Conservation (phyloP, 2,888 invertebrate genomes). For the Chloroclysta siterata region DNA sequence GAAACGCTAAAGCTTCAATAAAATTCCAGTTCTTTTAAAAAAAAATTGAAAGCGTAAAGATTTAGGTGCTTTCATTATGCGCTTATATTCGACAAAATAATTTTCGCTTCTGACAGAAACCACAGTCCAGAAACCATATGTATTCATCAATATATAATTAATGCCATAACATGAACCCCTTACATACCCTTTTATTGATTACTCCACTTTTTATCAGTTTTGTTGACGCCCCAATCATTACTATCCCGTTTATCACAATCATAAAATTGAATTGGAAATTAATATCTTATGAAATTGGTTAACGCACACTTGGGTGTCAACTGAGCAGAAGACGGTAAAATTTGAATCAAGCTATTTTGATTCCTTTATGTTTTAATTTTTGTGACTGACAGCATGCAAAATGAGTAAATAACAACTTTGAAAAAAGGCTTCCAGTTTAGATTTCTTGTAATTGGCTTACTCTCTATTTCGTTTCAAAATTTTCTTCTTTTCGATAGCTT, state of each 20-base stretch:
- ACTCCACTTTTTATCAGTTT: conserved; percentile 29
- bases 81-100: conserved; percentile 27
- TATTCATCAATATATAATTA: not conserved
- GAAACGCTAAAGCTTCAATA: conserved; percentile 9
- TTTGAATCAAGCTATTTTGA: conserved; percentile 65
- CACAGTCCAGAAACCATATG: conserved; percentile 27
- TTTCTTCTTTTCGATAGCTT: conserved; percentile 51
- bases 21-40: not conserved
- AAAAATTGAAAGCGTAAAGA: conserved; percentile 7
- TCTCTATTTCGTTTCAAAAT: conserved; percentile 69
- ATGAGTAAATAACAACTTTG: conserved; percentile 62
- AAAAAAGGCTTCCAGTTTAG: conserved; percentile 70
- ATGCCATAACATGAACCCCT: not conserved
- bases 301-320: conserved; percentile 78
- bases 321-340: conserved; percentile 84
- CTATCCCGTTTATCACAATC: conserved; percentile 35
- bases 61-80: conserved; percentile 26
- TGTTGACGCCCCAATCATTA: conserved; percentile 29
- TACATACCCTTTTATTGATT: not conserved
- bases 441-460: conserved; percentile 76
- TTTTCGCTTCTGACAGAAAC: conserved; percentile 55
- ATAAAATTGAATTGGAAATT: conserved; percentile 51
- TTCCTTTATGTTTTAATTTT: conserved; percentile 68
- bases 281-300: conserved; percentile 69
- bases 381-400: conserved; percentile 83